Evolutionary conservation across 2,113 vertebrate species (phyloP).

Genomic region (Oreamnos americanus): DNA sequence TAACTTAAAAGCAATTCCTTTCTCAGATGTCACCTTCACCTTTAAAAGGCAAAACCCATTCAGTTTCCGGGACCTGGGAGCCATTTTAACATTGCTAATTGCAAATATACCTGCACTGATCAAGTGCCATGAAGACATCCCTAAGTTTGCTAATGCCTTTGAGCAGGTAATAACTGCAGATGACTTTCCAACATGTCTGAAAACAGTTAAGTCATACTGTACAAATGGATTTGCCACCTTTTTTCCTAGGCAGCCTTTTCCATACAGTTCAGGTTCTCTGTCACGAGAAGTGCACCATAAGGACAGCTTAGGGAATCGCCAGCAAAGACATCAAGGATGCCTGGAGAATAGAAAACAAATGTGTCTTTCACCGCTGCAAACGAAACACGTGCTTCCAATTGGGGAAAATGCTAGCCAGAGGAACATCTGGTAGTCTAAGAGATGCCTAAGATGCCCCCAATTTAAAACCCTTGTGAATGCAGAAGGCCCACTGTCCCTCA

Average conservation of each 20-base stretch:
- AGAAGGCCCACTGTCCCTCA: not conserved
- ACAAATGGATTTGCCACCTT: not conserved
- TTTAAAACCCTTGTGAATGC: not conserved
- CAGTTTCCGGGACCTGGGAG: not conserved
- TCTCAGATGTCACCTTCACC: not conserved
- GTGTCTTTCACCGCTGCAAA: conserved; percentile 18
- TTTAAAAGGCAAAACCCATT: not conserved
- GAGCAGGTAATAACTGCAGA: not conserved
- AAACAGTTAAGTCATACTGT: not conserved
- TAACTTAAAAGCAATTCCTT: not conserved
- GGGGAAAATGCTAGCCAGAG: not conserved
- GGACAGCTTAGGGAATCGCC: not conserved
- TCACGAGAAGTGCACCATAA: not conserved
- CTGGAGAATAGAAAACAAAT: conserved; percentile 7
- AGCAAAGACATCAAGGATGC: not conserved
- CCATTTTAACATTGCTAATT: not conserved
- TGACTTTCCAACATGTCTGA: not conserved
- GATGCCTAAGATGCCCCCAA: not conserved
- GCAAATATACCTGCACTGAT: not conserved
- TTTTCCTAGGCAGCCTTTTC: not conserved
- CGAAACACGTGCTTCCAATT: conserved; percentile 43
- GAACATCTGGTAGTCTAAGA: conserved; percentile 44
- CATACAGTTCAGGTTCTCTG: not conserved
- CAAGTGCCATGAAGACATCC: not conserved
- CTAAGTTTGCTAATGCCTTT: not conserved